Conservation (phyloP, 2,888 invertebrate genomes). For the Micropterix aruncella region DNA sequence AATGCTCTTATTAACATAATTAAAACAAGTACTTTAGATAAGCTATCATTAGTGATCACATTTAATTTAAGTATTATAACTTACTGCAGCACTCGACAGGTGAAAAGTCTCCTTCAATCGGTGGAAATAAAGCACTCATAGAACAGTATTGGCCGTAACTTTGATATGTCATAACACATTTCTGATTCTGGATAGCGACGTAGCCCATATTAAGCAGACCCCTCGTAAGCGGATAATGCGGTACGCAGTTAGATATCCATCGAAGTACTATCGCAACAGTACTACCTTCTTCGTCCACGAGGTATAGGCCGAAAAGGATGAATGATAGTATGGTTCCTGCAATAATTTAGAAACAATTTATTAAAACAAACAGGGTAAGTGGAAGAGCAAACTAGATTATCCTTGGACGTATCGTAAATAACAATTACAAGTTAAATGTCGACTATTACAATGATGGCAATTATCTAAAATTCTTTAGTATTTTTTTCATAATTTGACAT, state of each 20-base stretch:
- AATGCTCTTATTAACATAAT: too few relatives aligned
- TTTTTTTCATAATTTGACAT: too few relatives aligned
- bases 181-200: background rate
- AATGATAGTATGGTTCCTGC: conserved; percentile 25
- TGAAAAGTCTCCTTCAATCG: too few relatives aligned
- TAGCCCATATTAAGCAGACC: conserved; percentile 17
- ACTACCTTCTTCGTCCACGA: conserved; percentile 43
- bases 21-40: too few relatives aligned
- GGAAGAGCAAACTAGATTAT: too few relatives aligned
- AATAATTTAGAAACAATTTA: conserved; percentile 15
- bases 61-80: too few relatives aligned
- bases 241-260: conserved; percentile 46
- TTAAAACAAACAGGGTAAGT: background rate
- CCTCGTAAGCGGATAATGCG: conserved; percentile 32
- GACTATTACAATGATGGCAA: too few relatives aligned
- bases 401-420: too few relatives aligned
- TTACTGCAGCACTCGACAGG: too few relatives aligned
- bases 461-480: too few relatives aligned
- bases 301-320: conserved; percentile 41
- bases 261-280: conserved; percentile 50
- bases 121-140: background rate
- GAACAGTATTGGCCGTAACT: background rate
- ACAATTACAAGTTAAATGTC: too few relatives aligned
- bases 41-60: too few relatives aligned
- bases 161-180: background rate